A percentile compares a stretch with the other conserved stretches of the same genome.
Evolutionary conservation across 2,113 vertebrate genomes (phyloP).

Genomic region (Hemiscyllium ocellatum): DNA sequence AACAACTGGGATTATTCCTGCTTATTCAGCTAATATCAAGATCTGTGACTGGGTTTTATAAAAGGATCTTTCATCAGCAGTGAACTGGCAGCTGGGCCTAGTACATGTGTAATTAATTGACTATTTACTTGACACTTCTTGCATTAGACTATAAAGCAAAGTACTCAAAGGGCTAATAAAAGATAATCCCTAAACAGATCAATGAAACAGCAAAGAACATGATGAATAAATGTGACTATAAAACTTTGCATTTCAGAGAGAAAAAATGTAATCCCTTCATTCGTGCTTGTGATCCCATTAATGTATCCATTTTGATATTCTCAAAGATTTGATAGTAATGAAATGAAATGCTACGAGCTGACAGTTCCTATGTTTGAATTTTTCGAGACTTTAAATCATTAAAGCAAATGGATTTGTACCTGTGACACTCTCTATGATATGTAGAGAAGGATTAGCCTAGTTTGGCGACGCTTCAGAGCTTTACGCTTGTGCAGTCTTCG

Average conservation of each 20-base stretch:
- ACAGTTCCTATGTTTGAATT: conserved; percentile 28
- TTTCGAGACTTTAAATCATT: conserved; percentile 29
- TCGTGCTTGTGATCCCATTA: background rate
- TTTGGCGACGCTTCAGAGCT: conserved; percentile 32
- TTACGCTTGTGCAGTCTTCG: conserved; percentile 37
- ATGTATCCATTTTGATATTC: conserved; percentile 27
- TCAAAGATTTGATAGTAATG: conserved; percentile 15
- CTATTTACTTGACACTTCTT: conserved; percentile 38
- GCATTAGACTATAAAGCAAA: conserved; percentile 38
- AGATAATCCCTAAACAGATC: conserved; percentile 37
- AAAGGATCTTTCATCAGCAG: conserved; percentile 37
- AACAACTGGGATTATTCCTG: background rate
- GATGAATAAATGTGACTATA: conserved; percentile 37
- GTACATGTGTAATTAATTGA: conserved; percentile 38
- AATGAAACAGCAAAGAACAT: conserved; percentile 37
- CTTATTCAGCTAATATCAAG: conserved; percentile 36
- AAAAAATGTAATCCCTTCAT: conserved; percentile 28
- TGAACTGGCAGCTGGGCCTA: conserved; percentile 27
- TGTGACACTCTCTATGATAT: conserved; percentile 36
- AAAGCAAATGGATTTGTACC: conserved; percentile 32
- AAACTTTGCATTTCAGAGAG: conserved; percentile 27
- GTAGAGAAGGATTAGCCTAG: conserved; percentile 37
- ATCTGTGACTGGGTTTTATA: conserved; percentile 33
- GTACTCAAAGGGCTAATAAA: conserved; percentile 38
- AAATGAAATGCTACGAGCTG: conserved; percentile 32